Percentiles rank a stretch among this genome's conserved stretches.
Evolutionary conservation across 2,113 vertebrate genomes (phyloP).

Genomic region (Crotophaga sulcirostris): DNA sequence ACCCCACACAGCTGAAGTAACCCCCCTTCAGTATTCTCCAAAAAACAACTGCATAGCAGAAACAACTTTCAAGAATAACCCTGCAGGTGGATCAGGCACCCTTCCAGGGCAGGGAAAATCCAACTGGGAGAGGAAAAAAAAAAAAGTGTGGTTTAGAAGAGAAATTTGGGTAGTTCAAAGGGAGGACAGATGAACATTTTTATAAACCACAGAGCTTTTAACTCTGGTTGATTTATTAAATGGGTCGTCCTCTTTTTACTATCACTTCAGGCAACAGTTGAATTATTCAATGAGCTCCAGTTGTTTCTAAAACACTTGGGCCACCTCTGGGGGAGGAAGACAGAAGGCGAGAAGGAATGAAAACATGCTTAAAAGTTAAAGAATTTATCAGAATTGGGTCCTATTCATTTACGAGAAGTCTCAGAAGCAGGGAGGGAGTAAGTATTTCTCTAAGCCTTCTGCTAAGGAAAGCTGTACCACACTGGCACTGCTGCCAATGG

Average conservation of each 20-base stretch:
- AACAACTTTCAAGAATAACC: not conserved
- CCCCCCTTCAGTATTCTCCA: not conserved
- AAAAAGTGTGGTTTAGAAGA: not conserved
- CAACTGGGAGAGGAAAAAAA: not conserved
- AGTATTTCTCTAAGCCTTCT: not conserved
- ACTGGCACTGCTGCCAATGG: not conserved
- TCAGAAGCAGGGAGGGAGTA: not conserved
- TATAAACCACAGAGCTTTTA: conserved; percentile 63
- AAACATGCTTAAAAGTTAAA: conserved; percentile 42
- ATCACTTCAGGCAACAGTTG: conserved; percentile 55
- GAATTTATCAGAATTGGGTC: conserved; percentile 16
- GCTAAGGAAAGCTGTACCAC: not conserved
- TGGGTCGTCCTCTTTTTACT: conserved; percentile 49
- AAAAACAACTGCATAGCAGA: not conserved
- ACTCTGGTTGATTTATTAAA: conserved; percentile 67
- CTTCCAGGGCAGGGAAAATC: not conserved
- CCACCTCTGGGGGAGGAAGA: conserved; percentile 17
- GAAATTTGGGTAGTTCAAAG: conserved; percentile 44
- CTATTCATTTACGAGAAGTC: not conserved
- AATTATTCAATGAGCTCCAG: conserved; percentile 64
- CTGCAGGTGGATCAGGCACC: not conserved
- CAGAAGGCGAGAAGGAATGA: not conserved
- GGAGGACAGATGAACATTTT: conserved; percentile 49
- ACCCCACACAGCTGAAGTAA: not conserved
- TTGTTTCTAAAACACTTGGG: conserved; percentile 53